phyloP scores from a whole-genome alignment of 1,140 invertebrate genomes.

The honey bee (Apis mellifera) region DNA sequence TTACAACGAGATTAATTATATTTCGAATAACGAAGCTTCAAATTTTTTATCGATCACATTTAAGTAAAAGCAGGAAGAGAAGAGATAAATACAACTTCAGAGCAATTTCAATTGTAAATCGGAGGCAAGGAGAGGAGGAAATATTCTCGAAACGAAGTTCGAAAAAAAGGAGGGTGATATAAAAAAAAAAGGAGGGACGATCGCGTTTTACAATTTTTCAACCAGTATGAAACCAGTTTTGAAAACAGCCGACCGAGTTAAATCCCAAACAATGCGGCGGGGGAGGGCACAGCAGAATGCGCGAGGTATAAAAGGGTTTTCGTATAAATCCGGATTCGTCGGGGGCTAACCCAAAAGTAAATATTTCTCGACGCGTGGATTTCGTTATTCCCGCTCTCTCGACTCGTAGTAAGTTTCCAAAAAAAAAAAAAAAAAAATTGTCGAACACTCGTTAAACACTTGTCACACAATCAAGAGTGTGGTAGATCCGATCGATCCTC shows the following conservation, averaged over 20 bases:
- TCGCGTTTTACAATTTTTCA: constrained; percentile 27
- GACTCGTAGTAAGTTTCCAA: neutral
- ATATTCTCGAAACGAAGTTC: neutral
- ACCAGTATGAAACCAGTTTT: constrained; percentile 12
- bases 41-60: neutral
- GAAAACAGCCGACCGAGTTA: constrained; percentile 40
- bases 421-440: neutral
- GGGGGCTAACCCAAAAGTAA: constrained; percentile 52
- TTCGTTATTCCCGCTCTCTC: constrained; percentile 22
- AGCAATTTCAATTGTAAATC: no score
- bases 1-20: no score
- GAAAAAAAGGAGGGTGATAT: neutral
- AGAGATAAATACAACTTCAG: neutral
- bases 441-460: neutral
- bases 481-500: no score
- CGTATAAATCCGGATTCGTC: constrained; percentile 57
- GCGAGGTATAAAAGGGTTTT: constrained; percentile 53
- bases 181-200: neutral
- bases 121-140: neutral
- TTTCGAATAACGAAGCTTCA: no score
- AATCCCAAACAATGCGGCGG: constrained; percentile 51
- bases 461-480: neutral
- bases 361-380: constrained; percentile 58
- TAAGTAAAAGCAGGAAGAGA: neutral
- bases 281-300: constrained; percentile 22